phyloP scores from a whole-genome alignment of 2,888 invertebrate species.

The Brachynemurus nebulosus region DNA sequence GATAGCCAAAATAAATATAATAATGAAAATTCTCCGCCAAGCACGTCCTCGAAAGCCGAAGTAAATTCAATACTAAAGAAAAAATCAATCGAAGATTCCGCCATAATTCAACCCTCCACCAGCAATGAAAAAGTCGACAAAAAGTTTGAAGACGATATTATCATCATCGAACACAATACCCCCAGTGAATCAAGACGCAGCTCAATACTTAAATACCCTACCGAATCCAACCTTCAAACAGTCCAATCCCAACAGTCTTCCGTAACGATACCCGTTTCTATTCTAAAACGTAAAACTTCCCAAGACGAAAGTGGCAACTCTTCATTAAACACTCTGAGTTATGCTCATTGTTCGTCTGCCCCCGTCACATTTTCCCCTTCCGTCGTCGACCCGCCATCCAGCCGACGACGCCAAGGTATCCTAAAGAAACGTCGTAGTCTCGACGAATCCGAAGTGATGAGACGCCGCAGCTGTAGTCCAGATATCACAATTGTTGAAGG shows the following conservation, averaged over 20 bases:
- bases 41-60: no score
- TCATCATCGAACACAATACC: no score
- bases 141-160: no score
- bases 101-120: no score
- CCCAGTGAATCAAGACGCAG: no score
- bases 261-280: slow-evolving; percentile 42
- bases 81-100: no score
- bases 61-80: no score
- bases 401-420: slow-evolving; percentile 58
- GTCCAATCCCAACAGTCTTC: no score
- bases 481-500: slow-evolving; percentile 46
- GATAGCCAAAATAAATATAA: slow-evolving; percentile 7
- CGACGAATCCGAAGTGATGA: slow-evolving; percentile 60
- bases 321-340: slow-evolving; percentile 18
- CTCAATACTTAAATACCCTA: no score
- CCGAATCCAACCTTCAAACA: no score
- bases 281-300: slow-evolving; percentile 40
- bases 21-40: no score
- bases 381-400: slow-evolving; percentile 51
- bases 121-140: no score
- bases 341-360: slow-evolving; percentile 36
- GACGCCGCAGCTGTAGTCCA: slow-evolving; percentile 54
- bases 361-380: slow-evolving; percentile 71
- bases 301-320: slow-evolving; percentile 32
- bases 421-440: slow-evolving; percentile 71